Evolutionary conservation across 2,113 vertebrate genomes (phyloP), one percentile per base, ranked within the genome.

Genomic region (Lamprotornis superbus): DNA sequence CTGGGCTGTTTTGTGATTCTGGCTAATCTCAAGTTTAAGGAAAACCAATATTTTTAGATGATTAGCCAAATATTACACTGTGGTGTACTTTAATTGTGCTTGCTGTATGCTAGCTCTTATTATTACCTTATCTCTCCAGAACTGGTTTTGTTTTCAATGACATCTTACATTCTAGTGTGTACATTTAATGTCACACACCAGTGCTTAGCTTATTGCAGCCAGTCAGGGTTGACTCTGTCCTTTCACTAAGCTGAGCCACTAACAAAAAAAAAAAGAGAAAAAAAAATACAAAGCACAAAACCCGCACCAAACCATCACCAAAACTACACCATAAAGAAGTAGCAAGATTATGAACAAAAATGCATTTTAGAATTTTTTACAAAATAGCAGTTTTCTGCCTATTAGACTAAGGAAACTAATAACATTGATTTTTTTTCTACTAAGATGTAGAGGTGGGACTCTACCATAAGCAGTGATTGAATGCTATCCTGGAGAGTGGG

Each of bases 171-270:
- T 93, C 79, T 67, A 18, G 24, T 93, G 94, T 94, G 88, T 95
- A 93, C 93, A 82, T 92, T 96, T 93, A 92, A 96, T 94, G 93
- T 96, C 79, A 95, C 88, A 90, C 90, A 33, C 73, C 90, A 95
- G 52, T 84, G 95, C 85, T 78, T 78, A 53, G 71, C 85, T 96
- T 92, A 96, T 90, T 96, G 92, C 88, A 94, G 60, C 52, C 68
- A 83, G 73, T 47, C 83, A 52, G 31, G 68, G 68, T 30, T 92
- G 76, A 88, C 60, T 71, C 67, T 88, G 56, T 86, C 63, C 68
- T 95, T 81, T 81, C 76, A 77, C 68, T 77, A 83, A 91, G 71
- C 82, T 35, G 40, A 94, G 42, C 28, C 37, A 55, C n/a, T 44
- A 64, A 56, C 25, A 69, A 59, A n/a, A 89, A 86, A 89, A 86